These are phyloP conservation scores for Onthophagus sagittarius DNA, from an alignment of 2,888 invertebrate genomes.

Conservation along the genomic window DNA sequence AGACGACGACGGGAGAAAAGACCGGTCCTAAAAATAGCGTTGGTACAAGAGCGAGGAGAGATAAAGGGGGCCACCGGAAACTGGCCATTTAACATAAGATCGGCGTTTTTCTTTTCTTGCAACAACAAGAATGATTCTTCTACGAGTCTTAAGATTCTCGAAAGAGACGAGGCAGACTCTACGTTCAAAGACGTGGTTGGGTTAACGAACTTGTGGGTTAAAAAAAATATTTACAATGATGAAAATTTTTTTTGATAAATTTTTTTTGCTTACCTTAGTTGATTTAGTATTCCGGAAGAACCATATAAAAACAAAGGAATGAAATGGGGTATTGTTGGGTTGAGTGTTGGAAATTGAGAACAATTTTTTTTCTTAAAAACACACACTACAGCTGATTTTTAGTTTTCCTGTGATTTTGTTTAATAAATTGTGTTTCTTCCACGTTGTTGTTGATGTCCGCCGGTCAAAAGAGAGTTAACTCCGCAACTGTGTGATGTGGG, in stretches of 20 bases:
- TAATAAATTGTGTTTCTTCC: not conserved
- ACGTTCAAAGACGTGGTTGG: no score
- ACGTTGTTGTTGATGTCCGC: not conserved
- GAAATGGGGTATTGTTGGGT: no score
- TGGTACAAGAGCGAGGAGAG: not conserved
- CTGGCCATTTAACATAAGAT: not conserved
- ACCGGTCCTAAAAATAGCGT: not conserved
- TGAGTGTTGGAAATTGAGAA: no score
- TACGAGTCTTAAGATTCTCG: not conserved
- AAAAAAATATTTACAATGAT: no score
- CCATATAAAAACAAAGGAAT: no score
- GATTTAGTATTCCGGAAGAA: no score
- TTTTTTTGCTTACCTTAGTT: no score
- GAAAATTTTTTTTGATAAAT: no score
- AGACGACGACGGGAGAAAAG: not conserved
- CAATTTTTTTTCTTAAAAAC: no score
- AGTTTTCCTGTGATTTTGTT: no score
- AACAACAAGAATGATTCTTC: not conserved
- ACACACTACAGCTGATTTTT: no score
- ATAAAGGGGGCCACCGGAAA: not conserved
- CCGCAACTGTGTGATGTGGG: not conserved
- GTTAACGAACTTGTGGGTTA: no score
- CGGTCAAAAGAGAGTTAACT: not conserved
- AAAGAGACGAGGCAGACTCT: not conserved
- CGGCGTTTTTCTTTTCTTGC: not conserved